These are phyloP conservation scores for Colinus virginianus DNA, from an alignment of 2,113 vertebrate species.

Conservation along the genomic window DNA sequence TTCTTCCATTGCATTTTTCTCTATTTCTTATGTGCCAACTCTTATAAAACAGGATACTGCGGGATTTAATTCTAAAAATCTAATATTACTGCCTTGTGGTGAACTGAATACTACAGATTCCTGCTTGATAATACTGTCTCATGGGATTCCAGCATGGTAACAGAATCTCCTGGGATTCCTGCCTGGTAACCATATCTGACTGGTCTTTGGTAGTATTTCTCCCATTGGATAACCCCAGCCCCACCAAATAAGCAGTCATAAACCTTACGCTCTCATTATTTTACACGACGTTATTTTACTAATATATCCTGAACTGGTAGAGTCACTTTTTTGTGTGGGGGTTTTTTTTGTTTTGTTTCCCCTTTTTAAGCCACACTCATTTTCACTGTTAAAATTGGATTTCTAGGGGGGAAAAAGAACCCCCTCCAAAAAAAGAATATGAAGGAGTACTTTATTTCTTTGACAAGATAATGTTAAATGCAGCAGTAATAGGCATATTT, in stretches of 20 bases:
- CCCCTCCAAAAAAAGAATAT: neutral
- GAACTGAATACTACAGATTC: conserved; percentile 70
- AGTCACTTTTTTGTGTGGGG: neutral
- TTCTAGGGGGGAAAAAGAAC: neutral
- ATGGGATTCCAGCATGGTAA: conserved; percentile 71
- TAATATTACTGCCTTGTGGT: conserved; percentile 74
- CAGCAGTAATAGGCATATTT: neutral
- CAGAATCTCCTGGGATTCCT: conserved; percentile 73
- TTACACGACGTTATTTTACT: conserved; percentile 24
- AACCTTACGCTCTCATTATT: conserved; percentile 50
- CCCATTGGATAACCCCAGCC: conserved; percentile 61
- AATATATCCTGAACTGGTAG: neutral
- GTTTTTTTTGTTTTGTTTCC: neutral
- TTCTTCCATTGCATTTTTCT: conserved; percentile 56
- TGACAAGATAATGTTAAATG: neutral
- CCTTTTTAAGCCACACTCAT: neutral
- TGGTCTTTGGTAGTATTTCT: conserved; percentile 69
- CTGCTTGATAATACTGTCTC: conserved; percentile 75
- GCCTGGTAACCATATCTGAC: conserved; percentile 73
- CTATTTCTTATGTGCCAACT: conserved; percentile 55
- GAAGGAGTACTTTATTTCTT: neutral
- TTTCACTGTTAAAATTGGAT: neutral
- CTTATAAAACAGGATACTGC: conserved; percentile 77
- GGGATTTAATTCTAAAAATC: conserved; percentile 77
- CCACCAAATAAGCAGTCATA: conserved; percentile 62